Base-by-base conservation (phyloP, 2,113 vertebrate species). In the Perognathus longimembris region DNA sequence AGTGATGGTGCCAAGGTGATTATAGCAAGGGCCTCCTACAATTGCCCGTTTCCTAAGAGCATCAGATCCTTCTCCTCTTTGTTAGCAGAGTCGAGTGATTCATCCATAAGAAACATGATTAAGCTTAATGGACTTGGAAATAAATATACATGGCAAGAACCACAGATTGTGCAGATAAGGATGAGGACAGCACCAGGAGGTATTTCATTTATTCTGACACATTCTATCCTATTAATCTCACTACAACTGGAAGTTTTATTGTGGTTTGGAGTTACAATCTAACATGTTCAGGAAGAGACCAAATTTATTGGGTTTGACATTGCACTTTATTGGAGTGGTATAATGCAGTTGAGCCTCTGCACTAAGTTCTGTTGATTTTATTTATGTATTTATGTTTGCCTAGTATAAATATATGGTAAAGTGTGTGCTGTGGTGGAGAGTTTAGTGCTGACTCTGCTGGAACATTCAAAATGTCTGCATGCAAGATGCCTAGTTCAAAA, bases 371-470 rank as follows among this genome's bases (percentile, higher is more conserved):
- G 81, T 93, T 88, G 82, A 88, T 96, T 95, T 93, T 94, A 93
- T 96, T 94, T 94, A 94, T 95, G 34, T 88, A 95, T 96, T 95
- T 96, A 86, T 91, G 88, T 95, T 94, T 85, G 67, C 11, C 70
- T 94, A 88, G 92, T 91, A 93, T 87, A 95, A 95, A 96, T 94
- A 94, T 79, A 90, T 92, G 85, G 70, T 75, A 90, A 95, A 89
- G 59, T 95, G 79, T 94, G 87, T 91, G 54, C 74, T 90, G 18
- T 89, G 70, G 90, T 71, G 70, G 66, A 92, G 87, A 92, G 36
- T 89, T 95, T 95, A 91, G 34, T 95, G 89, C 91, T 94, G 96
- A 95, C 74, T 95, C 61, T 67, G 90, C 81, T 88, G 38, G 12
- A 94, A 94, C 61, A 93, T 85, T 91, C 4, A 69, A 94, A 96